Evolutionary conservation across 2,888 invertebrate species (phyloP).

Genomic region (Bellardia bayeri): DNA sequence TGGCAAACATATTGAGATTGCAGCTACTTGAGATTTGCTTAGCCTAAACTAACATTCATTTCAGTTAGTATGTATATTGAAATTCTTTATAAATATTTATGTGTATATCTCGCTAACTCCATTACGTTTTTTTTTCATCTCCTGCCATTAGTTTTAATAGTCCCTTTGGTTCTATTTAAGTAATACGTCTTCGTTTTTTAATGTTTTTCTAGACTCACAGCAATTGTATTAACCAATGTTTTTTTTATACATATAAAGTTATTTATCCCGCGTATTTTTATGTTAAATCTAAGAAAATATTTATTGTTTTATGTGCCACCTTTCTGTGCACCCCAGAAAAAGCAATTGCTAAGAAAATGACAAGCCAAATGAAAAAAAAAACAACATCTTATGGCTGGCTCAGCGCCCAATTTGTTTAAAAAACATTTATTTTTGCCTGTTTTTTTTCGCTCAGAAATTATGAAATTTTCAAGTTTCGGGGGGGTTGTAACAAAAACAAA

Average conservation of each 20-base stretch:
- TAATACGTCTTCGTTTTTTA: conserved; percentile 18
- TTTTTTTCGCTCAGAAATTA: conserved; percentile 21
- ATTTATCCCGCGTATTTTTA: conserved; percentile 30
- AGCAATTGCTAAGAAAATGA: conserved; percentile 26
- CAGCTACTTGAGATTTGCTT: too few relatives aligned
- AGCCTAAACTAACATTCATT: not conserved
- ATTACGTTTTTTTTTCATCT: too few relatives aligned
- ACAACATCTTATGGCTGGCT: conserved; percentile 78
- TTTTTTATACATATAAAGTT: conserved; percentile 46
- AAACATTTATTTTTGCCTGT: conserved; percentile 74
- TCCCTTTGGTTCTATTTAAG: conserved; percentile 76
- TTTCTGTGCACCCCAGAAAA: conserved; percentile 1
- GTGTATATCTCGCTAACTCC: too few relatives aligned
- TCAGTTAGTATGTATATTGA: too few relatives aligned
- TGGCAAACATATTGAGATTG: too few relatives aligned
- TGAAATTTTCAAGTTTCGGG: not conserved
- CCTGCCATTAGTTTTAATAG: conserved; percentile 79
- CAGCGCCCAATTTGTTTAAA: conserved; percentile 82
- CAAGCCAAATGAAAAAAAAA: conserved; percentile 59
- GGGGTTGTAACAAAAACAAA: conserved; percentile 44
- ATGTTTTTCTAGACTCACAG: conserved; percentile 75
- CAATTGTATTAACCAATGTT: conserved; percentile 64
- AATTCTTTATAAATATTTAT: too few relatives aligned
- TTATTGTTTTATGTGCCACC: conserved; percentile 41
- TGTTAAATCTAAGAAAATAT: conserved; percentile 41